Evolutionary conservation across 2,888 invertebrate species (phyloP).

Genomic region (Nebria salina): DNA sequence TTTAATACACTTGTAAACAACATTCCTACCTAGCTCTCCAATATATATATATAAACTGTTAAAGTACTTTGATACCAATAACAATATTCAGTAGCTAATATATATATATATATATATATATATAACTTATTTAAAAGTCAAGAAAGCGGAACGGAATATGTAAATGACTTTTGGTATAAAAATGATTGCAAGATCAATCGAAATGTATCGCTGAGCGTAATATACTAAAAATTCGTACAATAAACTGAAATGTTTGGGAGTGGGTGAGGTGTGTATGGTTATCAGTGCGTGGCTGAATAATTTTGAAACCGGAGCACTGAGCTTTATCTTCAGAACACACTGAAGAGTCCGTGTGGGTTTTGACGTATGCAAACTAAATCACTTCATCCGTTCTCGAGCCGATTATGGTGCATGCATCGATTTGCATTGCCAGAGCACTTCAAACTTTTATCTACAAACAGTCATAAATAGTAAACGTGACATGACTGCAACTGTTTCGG

Average conservation of each 20-base stretch:
- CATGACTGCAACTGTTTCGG: background rate
- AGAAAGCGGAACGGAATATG: background rate
- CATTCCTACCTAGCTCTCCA: background rate
- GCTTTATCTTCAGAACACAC: background rate
- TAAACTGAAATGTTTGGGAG: background rate
- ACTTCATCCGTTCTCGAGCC: background rate
- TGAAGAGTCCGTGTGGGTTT: background rate
- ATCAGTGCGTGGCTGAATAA: conserved; percentile 1
- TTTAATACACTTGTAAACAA: background rate
- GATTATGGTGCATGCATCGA: background rate
- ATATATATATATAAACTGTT: background rate
- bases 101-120: no score
- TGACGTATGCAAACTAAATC: background rate
- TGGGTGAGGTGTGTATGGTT: background rate
- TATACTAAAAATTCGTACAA: background rate
- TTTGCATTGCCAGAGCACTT: background rate
- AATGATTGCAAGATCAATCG: no score
- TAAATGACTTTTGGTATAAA: background rate
- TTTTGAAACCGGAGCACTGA: background rate
- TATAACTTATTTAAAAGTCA: background rate
- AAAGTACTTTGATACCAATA: background rate
- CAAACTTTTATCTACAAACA: background rate
- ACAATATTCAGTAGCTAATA: background rate
- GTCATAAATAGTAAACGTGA: background rate
- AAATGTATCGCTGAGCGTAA: no score